Percentiles rank a stretch among this genome's conserved stretches.
phyloP scores from a whole-genome alignment of 2,888 invertebrate species.

The Agelastica alni region DNA sequence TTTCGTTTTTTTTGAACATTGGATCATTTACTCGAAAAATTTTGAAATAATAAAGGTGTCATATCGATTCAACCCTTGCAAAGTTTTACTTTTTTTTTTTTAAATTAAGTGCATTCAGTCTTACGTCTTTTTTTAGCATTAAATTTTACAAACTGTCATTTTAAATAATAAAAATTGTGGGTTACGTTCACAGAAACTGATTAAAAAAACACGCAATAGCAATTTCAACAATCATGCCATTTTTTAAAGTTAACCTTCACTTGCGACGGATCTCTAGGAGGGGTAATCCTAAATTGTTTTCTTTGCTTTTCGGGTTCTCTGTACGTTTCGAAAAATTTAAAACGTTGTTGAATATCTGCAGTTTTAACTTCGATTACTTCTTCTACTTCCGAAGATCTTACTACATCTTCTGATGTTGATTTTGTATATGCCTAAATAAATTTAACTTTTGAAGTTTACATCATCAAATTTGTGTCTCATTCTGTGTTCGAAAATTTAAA shows the following conservation, averaged over 20 bases:
- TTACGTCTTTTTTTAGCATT: too few species aligned
- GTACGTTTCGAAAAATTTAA: conserved; percentile 91
- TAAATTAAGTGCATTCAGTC: too few species aligned
- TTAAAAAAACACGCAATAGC: conserved; percentile 15
- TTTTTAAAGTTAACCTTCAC: conserved; percentile 61
- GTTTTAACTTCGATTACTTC: conserved; percentile 82
- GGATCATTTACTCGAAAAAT: too few species aligned
- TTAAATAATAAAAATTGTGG: conserved; percentile 1
- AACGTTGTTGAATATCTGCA: conserved; percentile 81
- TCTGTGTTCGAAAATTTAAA: too few species aligned
- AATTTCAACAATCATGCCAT: conserved; percentile 25
- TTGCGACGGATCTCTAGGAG: conserved; percentile 76
- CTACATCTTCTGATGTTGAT: conserved; percentile 68
- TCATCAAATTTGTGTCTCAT: too few species aligned
- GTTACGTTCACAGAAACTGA: conserved; percentile 19
- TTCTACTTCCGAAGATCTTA: conserved; percentile 70
- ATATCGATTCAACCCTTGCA: too few species aligned
- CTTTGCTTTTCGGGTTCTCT: conserved; percentile 70
- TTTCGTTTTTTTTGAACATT: too few species aligned
- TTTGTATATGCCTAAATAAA: conserved; percentile 58
- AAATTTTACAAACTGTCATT: neutral
- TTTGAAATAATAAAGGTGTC: too few species aligned
- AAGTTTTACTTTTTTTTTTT: too few species aligned
- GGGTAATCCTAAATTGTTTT: conserved; percentile 84
- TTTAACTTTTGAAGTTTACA: too few species aligned